Conservation (phyloP, 2,797 vertebrate genomes). For the Catostomus latipinnis region DNA sequence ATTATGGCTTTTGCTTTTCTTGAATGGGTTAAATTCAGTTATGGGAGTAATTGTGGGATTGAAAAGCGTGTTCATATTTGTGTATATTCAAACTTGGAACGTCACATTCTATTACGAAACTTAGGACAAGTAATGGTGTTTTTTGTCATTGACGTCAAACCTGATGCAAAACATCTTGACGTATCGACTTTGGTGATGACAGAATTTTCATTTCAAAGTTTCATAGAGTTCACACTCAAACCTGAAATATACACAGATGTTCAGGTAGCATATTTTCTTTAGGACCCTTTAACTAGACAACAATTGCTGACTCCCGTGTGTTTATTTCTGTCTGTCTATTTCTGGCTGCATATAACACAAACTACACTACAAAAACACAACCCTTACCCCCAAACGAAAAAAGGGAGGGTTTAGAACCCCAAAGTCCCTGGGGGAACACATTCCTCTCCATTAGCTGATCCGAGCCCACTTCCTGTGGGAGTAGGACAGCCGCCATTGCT, state of each 20-base stretch:
- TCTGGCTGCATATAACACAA: slow-evolving; percentile 48
- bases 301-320: slow-evolving; percentile 33
- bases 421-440: slow-evolving; percentile 51
- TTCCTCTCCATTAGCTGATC: slow-evolving; percentile 64
- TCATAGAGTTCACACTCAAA: background rate
- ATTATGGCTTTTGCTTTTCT: background rate
- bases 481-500: slow-evolving; percentile 69
- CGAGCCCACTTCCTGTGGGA: slow-evolving; percentile 70
- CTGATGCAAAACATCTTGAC: no score
- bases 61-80: background rate
- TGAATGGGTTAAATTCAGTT: background rate
- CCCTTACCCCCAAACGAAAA: slow-evolving; percentile 39
- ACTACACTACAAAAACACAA: slow-evolving; percentile 59
- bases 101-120: no score
- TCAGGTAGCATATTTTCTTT: slow-evolving; percentile 29
- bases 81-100: no score
- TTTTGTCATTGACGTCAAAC: no score
- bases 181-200: background rate
- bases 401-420: slow-evolving; percentile 55
- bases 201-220: background rate
- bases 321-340: slow-evolving; percentile 58
- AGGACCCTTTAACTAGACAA: background rate
- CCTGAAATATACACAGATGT: slow-evolving; percentile 18
- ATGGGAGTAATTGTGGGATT: slow-evolving; percentile 4
- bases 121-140: no score